phyloP scores from a whole-genome alignment of 2,113 vertebrate species.

The Scalopus aquaticus region DNA sequence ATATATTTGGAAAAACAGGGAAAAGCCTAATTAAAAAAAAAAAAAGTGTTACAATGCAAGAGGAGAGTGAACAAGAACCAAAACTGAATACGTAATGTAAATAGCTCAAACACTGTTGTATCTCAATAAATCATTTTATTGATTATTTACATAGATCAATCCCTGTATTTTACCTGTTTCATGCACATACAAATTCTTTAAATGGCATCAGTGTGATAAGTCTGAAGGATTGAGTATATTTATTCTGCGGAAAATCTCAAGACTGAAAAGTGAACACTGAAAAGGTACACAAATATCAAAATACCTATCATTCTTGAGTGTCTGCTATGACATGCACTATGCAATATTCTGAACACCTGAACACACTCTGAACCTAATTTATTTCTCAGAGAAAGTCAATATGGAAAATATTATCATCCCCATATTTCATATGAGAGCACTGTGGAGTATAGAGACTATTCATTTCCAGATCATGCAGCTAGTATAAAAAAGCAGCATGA shows the following conservation, averaged over 20 bases:
- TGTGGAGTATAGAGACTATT: rapidly evolving
- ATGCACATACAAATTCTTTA: neutral
- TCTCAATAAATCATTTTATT: neutral
- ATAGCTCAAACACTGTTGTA: neutral
- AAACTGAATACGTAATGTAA: neutral
- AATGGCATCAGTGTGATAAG: neutral
- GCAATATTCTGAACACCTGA: neutral
- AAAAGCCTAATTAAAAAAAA: neutral
- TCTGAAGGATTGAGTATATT: neutral
- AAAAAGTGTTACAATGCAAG: neutral
- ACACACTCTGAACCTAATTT: neutral
- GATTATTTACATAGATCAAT: neutral
- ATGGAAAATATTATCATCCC: no score
- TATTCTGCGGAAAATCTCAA: neutral
- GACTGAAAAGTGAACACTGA: neutral
- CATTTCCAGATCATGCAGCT: neutral
- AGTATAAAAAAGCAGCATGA: neutral
- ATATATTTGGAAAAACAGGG: neutral
- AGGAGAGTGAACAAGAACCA: neutral
- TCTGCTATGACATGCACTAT: neutral
- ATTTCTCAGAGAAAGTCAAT: neutral
- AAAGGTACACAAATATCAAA: neutral
- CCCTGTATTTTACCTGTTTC: neutral
- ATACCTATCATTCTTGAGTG: neutral
- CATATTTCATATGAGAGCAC: neutral